Conservation (phyloP, 2,797 vertebrate genomes). For the Sebastes minor region DNA sequence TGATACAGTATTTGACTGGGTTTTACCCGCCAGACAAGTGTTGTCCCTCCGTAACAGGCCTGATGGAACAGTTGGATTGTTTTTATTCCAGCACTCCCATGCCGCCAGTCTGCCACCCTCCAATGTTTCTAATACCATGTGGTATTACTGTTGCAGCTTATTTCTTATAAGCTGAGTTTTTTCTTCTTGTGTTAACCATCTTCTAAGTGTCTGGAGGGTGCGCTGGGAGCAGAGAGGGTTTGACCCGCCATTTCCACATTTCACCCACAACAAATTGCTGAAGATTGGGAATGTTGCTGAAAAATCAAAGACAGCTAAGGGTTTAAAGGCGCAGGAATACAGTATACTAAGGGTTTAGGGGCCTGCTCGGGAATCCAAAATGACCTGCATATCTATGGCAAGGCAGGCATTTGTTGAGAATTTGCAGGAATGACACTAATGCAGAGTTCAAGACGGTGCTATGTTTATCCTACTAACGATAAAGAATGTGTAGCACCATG, state of each 20-base stretch:
- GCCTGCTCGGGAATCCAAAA: not conserved
- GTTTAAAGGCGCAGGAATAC: not conserved
- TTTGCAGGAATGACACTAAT: slow-evolving; percentile 54
- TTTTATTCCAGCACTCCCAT: slow-evolving; percentile 43
- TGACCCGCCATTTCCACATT: not conserved
- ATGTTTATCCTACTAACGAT: slow-evolving; percentile 47
- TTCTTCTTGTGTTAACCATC: not conserved
- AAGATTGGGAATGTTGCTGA: slow-evolving; percentile 44
- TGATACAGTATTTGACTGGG: slow-evolving; percentile 5
- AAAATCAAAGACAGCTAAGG: slow-evolving; percentile 21
- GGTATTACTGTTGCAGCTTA: slow-evolving; percentile 17
- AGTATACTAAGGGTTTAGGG: not conserved
- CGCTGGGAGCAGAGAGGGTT: not conserved
- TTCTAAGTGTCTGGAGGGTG: slow-evolving; percentile 5
- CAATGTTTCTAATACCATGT: slow-evolving; percentile 24
- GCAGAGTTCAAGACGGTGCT: slow-evolving; percentile 35
- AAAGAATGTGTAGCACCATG: slow-evolving; percentile 29
- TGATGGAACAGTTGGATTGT: slow-evolving; percentile 47
- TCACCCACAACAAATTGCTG: slow-evolving; percentile 30
- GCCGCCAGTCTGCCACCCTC: slow-evolving; percentile 44
- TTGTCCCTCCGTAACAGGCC: slow-evolving; percentile 15
- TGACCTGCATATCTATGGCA: not conserved
- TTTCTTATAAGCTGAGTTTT: not conserved
- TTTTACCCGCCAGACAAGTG: slow-evolving; percentile 2
- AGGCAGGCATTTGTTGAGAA: slow-evolving; percentile 36